Evolutionary conservation across 2,797 vertebrate species (phyloP), one percentile per base, ranked within the genome.

Genomic region (Capromys pilorides): DNA sequence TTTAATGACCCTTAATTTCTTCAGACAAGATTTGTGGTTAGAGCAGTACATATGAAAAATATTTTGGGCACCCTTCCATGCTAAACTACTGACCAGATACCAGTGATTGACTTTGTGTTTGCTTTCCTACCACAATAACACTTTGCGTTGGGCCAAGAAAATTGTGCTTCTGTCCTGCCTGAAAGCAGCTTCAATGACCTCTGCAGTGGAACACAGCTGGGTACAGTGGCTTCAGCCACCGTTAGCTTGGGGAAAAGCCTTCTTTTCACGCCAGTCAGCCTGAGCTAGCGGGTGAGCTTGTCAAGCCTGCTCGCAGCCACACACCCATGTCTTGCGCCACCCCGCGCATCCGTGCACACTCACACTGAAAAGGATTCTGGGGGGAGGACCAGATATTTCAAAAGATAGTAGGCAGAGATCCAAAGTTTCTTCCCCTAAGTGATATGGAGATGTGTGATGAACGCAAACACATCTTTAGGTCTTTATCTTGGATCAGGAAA

Each of bases 391-490:
- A 84, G 54, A 33, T 81, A 78, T 90, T 90, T 81, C 4, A 90
- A 73, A 92, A 75, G n/a, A n/a, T 45, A 7, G 13, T n/a, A 77
- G 7, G 14, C 2, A 78, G 93, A 88, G 66, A 71, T 54, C 36
- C 81, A 93, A 81, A 22, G 57, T 73, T 73, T 26, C 62, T 73
- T 73, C 61, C 96, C 19, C 19, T 33, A 75, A 91, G 59, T 57
- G 26, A 57, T 33, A 19, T 28, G 77, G 61, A 49, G 33, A 88
- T 45, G 9, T 31, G 41, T 28, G 11, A 86, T 78, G 49, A 88
- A 28, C 24, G 39, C 81, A 88, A 71, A 19, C n/a, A 79, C 80
- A 80, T 78, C 28, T 85, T 95, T 62, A 18, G 67, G 18, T 49
- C 54, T 86, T 79, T 62, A 51, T 28, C 87, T 90, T 67, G 19